A percentile compares a stretch with the other conserved stretches of the same genome.
These are phyloP conservation scores for Habroteleia sp. DNA, from an alignment of 2,888 invertebrate genomes.

Conservation along the genomic window DNA sequence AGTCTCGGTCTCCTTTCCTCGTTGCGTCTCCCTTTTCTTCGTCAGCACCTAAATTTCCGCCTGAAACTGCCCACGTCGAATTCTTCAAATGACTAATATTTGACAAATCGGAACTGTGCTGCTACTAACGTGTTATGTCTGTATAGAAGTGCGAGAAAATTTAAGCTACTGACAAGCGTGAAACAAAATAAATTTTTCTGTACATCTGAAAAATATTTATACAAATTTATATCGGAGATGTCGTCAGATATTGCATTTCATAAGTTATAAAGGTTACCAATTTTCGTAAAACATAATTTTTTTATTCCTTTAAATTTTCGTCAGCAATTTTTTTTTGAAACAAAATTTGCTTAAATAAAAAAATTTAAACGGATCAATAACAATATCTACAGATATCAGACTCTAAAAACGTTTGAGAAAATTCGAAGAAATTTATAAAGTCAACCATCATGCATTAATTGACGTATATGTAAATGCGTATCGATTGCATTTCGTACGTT, in stretches of 20 bases:
- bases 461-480: slow-evolving; percentile 34
- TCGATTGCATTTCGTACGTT: slow-evolving; percentile 43
- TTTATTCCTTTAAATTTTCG: too few species aligned
- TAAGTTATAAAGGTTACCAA: too few species aligned
- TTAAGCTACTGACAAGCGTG: slow-evolving; percentile 12
- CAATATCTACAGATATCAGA: too few species aligned
- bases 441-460: slow-evolving; percentile 55
- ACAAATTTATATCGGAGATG: too few species aligned
- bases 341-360: too few species aligned
- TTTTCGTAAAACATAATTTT: too few species aligned
- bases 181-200: slow-evolving; percentile 8
- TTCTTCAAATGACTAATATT: slow-evolving; percentile 60
- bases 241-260: too few species aligned
- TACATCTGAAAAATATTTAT: too few species aligned
- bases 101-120: slow-evolving; percentile 57
- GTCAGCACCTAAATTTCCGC: slow-evolving; percentile 73
- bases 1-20: slow-evolving; percentile 49
- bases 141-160: slow-evolving; percentile 20
- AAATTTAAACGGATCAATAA: too few species aligned
- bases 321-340: too few species aligned
- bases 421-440: slow-evolving; percentile 13
- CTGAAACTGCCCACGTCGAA: slow-evolving; percentile 66
- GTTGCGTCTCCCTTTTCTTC: slow-evolving; percentile 57
- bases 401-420: too few species aligned
- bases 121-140: slow-evolving; percentile 46